These are phyloP conservation scores for Sander lucioperca DNA, from an alignment of 2,113 vertebrate species.

Conservation along the genomic window DNA sequence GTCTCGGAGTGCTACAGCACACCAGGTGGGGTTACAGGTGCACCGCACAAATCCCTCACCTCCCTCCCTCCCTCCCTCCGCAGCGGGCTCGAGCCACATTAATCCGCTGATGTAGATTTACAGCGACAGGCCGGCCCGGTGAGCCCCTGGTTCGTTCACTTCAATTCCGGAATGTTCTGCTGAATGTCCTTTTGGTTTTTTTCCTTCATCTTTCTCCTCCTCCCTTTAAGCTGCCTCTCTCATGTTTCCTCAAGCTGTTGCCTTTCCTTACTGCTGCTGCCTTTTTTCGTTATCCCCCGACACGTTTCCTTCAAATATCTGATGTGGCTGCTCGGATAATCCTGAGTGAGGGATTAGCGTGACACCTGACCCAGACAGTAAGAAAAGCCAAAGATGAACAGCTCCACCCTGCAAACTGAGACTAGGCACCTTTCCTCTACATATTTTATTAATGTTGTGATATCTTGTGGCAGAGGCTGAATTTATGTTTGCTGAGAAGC, in stretches of 20 bases:
- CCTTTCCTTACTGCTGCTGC: not conserved
- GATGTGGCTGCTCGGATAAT: constrained; percentile 38
- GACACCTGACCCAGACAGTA: constrained; percentile 39
- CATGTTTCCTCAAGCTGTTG: not conserved
- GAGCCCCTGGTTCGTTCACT: constrained; percentile 58
- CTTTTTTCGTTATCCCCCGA: constrained; percentile 6
- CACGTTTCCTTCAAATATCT: constrained; percentile 21
- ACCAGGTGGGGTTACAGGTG: constrained; percentile 70
- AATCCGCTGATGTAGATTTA: constrained; percentile 64
- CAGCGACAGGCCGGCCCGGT: constrained; percentile 45
- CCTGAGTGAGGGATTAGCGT: constrained; percentile 44
- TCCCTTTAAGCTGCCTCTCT: constrained; percentile 4
- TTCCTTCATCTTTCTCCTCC: not conserved
- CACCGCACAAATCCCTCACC: constrained; percentile 35
- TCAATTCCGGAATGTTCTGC: constrained; percentile 47
- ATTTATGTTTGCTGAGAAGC: constrained; percentile 1
- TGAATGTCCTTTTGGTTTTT: constrained; percentile 59
- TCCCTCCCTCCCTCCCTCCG: constrained; percentile 25
- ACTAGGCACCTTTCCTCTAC: not conserved
- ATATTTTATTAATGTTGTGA: not conserved
- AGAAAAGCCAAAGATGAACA: constrained; percentile 20
- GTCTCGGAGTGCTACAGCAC: constrained; percentile 37
- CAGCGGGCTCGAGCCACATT: constrained; percentile 49
- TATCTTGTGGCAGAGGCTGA: not conserved
- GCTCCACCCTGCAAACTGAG: not conserved